Evolutionary conservation across 2,113 vertebrate genomes (phyloP).

Genomic region (Tragelaphus buxtoni): DNA sequence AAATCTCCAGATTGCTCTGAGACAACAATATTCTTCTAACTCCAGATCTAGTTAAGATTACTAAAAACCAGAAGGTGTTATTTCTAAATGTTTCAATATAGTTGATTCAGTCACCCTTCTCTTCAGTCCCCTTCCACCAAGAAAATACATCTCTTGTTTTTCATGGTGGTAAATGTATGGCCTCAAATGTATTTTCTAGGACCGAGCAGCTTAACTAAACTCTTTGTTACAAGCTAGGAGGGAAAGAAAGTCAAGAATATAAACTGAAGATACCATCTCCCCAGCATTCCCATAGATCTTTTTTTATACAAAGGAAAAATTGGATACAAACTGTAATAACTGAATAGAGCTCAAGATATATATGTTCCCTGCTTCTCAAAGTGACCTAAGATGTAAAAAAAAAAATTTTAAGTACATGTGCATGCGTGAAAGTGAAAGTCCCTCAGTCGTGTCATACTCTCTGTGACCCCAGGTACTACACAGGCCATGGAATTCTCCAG

Average conservation of each 20-base stretch:
- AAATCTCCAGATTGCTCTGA: not conserved
- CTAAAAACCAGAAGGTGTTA: not conserved
- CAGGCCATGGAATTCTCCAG: not conserved
- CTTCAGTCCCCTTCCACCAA: not conserved
- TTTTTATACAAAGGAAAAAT: not conserved
- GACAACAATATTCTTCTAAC: not conserved
- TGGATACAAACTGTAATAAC: not conserved
- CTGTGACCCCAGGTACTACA: not conserved
- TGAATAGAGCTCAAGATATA: not conserved
- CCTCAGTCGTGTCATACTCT: not conserved
- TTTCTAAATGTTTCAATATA: not conserved
- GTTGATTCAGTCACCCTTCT: not conserved
- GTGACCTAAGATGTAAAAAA: not conserved
- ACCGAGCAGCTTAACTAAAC: not conserved
- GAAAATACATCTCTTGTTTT: not conserved
- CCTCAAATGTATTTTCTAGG: not conserved
- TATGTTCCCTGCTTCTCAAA: not conserved
- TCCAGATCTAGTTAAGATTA: not conserved
- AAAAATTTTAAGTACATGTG: not conserved
- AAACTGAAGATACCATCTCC: not conserved
- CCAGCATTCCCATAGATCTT: not conserved
- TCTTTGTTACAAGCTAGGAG: not conserved
- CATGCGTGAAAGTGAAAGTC: not conserved
- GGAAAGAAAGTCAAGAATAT: not conserved
- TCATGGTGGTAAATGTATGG: not conserved